Conservation (phyloP, 2,797 vertebrate species). For the Miichthys miiuy region DNA sequence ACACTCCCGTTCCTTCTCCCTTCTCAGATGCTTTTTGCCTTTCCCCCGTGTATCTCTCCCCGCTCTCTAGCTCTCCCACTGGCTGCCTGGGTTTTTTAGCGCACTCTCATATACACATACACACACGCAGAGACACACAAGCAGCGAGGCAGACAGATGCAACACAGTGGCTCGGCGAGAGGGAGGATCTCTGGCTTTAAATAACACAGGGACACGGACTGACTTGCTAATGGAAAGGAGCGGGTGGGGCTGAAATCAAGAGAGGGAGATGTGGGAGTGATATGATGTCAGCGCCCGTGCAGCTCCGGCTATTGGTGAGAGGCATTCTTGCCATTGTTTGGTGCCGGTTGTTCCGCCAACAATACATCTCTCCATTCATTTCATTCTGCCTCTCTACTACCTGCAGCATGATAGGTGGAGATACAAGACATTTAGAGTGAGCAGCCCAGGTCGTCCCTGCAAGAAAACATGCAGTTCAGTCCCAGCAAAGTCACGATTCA, state of each 20-base stretch:
- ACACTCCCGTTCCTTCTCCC: conserved; percentile 77
- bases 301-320: conserved; percentile 76
- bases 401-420: conserved; percentile 38
- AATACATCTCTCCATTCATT: conserved; percentile 58
- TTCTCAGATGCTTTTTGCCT: conserved; percentile 75
- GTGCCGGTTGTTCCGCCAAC: conserved; percentile 49
- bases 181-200: conserved; percentile 84
- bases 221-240: conserved; percentile 82
- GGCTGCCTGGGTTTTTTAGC: conserved; percentile 78
- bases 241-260: conserved; percentile 80
- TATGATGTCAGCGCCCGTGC: conserved; percentile 83
- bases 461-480: conserved; percentile 16
- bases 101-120: conserved; percentile 65
- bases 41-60: conserved; percentile 75
- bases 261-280: conserved; percentile 75
- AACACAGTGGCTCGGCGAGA: conserved; percentile 80
- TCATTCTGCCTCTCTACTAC: conserved; percentile 48
- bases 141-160: conserved; percentile 81
- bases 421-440: conserved; percentile 8
- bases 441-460: not conserved
- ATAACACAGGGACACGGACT: conserved; percentile 84
- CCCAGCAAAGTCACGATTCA: conserved; percentile 33
- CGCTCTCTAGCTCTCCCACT: conserved; percentile 80
- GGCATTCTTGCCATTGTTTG: conserved; percentile 58
- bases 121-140: conserved; percentile 73